Evolutionary conservation across 2,113 vertebrate genomes (phyloP), one percentile per base, ranked within the genome.

Genomic region (Lepisosteus osseus): DNA sequence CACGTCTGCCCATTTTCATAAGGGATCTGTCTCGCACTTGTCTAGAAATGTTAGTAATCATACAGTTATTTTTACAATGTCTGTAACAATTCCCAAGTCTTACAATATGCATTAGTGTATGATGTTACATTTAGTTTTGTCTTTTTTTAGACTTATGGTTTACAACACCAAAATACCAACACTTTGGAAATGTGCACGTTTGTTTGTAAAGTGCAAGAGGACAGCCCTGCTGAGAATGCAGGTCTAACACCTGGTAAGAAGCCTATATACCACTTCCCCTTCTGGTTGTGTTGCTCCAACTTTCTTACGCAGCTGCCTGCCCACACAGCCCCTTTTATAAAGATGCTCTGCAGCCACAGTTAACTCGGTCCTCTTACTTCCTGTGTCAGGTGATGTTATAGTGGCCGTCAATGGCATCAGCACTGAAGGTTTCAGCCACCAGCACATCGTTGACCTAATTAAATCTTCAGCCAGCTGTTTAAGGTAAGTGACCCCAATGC

Each of bases 191-290:
- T 87, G 65, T 97, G 86, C 78, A 97, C 95, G 0, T 94, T 90
- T 4, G 82, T 99, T 69, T 89, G 89, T 85, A 95, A 82, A 61
- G 85, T 99, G 61, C 86, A 95, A 0, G 92, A 95, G 59, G 89
- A 91, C 68, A 95, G 96, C 47, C 89, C 93, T 1, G 96, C 97
- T 29, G 90, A 93, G 45, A 85, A 72, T 0, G 94, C 97, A 1
- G 95, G 96, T 56, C 85, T 99, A n/a, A 94, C 92, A 61, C 56
- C 81, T 1, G 97, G 97, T 99, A 87, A 92, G 7, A 76, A n/a
- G 7, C 64, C 65, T 69, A 0, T 0, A 29, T 3, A 3, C 0
- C 51, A 68, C 79, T 67, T 72, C 70, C 59, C 51, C 62, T 6
- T 44, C 54, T 0, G 14, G 40, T 6, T 56, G 44, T n/a, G 4